Conservation (phyloP, 2,888 invertebrate species). For the Andrena fulva region DNA sequence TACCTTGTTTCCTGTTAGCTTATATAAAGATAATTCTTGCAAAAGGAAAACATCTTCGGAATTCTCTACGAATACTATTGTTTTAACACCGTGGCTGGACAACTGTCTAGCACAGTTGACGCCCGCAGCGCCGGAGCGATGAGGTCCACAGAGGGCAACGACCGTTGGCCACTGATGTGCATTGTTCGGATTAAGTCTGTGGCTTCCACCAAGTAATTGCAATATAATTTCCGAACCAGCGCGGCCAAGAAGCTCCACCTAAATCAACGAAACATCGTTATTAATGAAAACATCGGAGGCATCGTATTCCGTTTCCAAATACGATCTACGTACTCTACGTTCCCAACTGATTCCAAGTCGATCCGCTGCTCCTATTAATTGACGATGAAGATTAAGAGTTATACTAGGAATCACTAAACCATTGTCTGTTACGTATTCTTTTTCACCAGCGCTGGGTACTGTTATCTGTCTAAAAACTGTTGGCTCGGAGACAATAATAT, state of each 20-base stretch:
- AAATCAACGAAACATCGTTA: background rate
- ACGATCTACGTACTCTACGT: conserved; percentile 82
- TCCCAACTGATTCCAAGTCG: conserved; percentile 88
- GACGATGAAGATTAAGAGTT: conserved; percentile 88
- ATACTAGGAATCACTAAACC: conserved; percentile 93
- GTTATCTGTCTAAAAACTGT: conserved; percentile 89
- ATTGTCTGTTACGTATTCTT: conserved; percentile 92
- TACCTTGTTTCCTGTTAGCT: conserved; percentile 88
- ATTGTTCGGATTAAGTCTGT: conserved; percentile 93
- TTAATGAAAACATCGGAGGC: background rate
- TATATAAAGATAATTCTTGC: conserved; percentile 89
- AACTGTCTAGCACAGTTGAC: conserved; percentile 92
- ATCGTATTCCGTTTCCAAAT: background rate
- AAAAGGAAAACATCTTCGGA: conserved; percentile 85
- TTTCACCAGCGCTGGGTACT: conserved; percentile 88
- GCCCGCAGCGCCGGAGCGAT: conserved; percentile 89
- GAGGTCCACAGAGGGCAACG: conserved; percentile 90
- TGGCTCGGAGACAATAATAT: conserved; percentile 90
- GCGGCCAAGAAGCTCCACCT: conserved; percentile 92
- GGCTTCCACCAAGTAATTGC: conserved; percentile 93
- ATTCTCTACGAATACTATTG: conserved; percentile 87
- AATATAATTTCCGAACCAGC: conserved; percentile 94
- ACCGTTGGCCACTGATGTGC: conserved; percentile 95
- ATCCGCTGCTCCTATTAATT: conserved; percentile 90
- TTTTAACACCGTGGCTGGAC: conserved; percentile 92